Evolutionary conservation across 2,797 vertebrate species (phyloP), one percentile per base, ranked within the genome.

Genomic region (Aeoliscus strigatus): DNA sequence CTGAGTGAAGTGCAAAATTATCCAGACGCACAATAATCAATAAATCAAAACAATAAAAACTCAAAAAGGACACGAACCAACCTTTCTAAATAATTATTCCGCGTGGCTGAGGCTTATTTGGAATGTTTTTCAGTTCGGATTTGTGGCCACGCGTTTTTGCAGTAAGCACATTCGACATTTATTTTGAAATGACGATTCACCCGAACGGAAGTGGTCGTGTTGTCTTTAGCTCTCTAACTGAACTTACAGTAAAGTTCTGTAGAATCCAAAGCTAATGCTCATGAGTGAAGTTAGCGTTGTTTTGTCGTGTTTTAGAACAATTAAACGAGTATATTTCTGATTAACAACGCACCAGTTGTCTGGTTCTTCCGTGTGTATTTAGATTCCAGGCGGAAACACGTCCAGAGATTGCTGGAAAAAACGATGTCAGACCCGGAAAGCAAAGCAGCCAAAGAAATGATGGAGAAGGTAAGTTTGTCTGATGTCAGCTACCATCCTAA

Each of bases 361-460:
- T 2, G 14, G 4, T 1, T 7, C 1, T 3, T 1, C 9, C 14
- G 5, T 6, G 2, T 1, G 30, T 0, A 1, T 10, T 14, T 11
- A 4, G 5, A 11, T 16, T n/a, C 0, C 1, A 2, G 4, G 25
- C 29, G 38, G 27, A 21, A 6, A n/a, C 7, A 25, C n/a, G 1
- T 4, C 0, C 2, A n/a, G 4, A 18, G 8, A 25, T 5, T 8
- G 12, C 4, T 6, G 17, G 23, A 17, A 15, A n/a, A 26, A 15
- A 68, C n/a, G 4, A 88, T 88, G 86, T 79, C 85, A 7, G 66
- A 79, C 31, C 14, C 64, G 4, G 75, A 81, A 3, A 23, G 36
- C 25, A 77, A 60, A 39, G 63, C 73, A 6, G 54, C 77, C 2
- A 49, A 60, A 25, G 74, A 85, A 1, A 55, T 89, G 68, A 80